Evolutionary conservation across 53 echinoderm and acorn worm species (phyloP).

Genomic region (Stichopus horrens): DNA sequence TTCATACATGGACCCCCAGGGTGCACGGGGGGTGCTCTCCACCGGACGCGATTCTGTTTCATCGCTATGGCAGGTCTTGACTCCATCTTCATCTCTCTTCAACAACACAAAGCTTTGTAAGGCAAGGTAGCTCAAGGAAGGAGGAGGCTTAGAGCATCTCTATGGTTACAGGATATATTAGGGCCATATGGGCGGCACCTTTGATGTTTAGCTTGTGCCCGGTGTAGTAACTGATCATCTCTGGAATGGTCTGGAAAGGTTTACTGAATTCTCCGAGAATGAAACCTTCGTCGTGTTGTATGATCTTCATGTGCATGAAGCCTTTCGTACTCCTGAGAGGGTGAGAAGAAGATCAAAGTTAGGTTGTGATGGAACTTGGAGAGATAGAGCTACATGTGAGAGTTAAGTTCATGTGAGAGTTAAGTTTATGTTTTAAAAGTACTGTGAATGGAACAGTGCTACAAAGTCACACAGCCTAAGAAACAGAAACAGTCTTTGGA

Average conservation of each 20-base stretch:
- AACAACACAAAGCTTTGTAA: not conserved
- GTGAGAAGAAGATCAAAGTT: not conserved
- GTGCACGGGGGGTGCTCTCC: too few relatives aligned
- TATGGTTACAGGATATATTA: constrained; percentile 78
- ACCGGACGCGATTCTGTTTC: not conserved
- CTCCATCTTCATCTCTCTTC: not conserved
- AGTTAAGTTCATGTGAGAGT: not conserved
- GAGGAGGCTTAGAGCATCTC: constrained; percentile 73
- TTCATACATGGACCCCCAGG: not conserved
- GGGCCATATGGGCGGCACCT: constrained; percentile 95
- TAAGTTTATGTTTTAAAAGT: not conserved
- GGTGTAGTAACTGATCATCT: constrained; percentile 92
- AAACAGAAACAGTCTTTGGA: not conserved
- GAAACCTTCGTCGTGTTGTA: constrained; percentile 78
- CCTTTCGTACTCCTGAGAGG: constrained; percentile 92
- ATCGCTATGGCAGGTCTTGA: not conserved
- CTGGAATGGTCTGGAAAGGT: constrained; percentile 82
- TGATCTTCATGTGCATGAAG: constrained; percentile 99
- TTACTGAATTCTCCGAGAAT: constrained; percentile 97
- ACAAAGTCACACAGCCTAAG: not conserved
- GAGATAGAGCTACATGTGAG: not conserved
- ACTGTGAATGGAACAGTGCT: not conserved
- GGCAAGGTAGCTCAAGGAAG: not conserved
- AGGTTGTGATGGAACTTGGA: not conserved
- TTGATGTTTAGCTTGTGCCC: constrained; percentile 94